Conservation (phyloP, 2,113 vertebrate species). For the Otocyon megalotis region DNA sequence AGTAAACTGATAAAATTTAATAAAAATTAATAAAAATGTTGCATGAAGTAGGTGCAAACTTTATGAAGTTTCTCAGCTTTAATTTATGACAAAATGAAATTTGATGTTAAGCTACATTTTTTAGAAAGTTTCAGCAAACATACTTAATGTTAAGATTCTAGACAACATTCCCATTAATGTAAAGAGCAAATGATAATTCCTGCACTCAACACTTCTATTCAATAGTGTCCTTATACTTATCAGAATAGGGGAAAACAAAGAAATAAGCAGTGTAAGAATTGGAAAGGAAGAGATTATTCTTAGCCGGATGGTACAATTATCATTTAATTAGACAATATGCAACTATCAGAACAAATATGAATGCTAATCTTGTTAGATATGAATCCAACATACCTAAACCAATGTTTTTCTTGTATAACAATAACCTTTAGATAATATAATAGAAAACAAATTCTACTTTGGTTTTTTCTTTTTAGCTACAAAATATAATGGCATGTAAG, state of each 20-base stretch:
- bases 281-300: background rate
- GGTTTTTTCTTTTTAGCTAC: background rate
- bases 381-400: background rate
- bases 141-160: background rate
- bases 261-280: background rate
- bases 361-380: background rate
- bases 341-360: background rate
- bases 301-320: background rate
- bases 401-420: background rate
- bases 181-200: background rate
- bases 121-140: background rate
- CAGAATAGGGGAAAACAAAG: background rate
- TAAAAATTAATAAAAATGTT: background rate
- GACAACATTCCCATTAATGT: background rate
- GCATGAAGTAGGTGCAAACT: background rate
- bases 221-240: background rate
- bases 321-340: background rate
- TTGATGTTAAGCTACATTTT: background rate
- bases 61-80: background rate
- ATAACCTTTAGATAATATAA: background rate
- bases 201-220: background rate
- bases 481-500: background rate
- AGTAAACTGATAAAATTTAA: background rate
- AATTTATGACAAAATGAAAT: background rate
- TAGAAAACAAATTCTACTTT: background rate